Evolutionary conservation across 2,797 vertebrate genomes (phyloP).

Genomic region (Dallia pectoralis): DNA sequence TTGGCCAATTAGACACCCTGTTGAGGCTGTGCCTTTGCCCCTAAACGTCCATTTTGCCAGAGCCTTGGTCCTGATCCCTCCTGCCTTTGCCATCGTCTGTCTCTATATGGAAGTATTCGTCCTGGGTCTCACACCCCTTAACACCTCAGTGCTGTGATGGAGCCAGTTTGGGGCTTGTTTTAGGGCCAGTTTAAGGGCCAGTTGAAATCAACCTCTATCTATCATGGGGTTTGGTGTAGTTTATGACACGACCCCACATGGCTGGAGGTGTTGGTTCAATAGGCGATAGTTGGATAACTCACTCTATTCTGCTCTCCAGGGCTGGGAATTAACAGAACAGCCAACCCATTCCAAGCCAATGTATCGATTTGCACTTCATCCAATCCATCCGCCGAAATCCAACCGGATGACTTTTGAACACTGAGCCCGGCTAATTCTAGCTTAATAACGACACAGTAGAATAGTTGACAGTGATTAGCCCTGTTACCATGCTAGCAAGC

Average conservation of each 20-base stretch:
- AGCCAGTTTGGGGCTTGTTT: not conserved
- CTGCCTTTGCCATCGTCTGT: conserved; percentile 7
- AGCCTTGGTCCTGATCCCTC: not conserved
- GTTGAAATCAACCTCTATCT: too few relatives aligned
- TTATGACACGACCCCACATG: not conserved
- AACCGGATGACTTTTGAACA: too few relatives aligned
- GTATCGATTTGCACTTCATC: too few relatives aligned
- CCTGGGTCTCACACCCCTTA: not conserved
- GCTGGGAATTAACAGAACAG: too few relatives aligned
- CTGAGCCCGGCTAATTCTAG: not conserved
- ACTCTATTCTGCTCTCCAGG: not conserved
- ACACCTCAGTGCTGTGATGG: not conserved
- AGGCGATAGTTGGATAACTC: not conserved
- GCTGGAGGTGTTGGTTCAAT: not conserved
- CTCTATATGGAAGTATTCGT: not conserved
- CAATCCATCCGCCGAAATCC: too few relatives aligned
- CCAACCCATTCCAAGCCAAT: too few relatives aligned
- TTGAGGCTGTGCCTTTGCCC: too few relatives aligned
- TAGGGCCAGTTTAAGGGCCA: not conserved
- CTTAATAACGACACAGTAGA: not conserved
- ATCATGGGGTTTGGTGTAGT: not conserved
- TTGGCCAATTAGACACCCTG: too few relatives aligned
- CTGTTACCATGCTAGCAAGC: not conserved
- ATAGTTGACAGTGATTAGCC: not conserved
- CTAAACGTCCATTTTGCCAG: too few relatives aligned